phyloP scores from a whole-genome alignment of 2,888 invertebrate species.

The Pemphredon lugubris region DNA sequence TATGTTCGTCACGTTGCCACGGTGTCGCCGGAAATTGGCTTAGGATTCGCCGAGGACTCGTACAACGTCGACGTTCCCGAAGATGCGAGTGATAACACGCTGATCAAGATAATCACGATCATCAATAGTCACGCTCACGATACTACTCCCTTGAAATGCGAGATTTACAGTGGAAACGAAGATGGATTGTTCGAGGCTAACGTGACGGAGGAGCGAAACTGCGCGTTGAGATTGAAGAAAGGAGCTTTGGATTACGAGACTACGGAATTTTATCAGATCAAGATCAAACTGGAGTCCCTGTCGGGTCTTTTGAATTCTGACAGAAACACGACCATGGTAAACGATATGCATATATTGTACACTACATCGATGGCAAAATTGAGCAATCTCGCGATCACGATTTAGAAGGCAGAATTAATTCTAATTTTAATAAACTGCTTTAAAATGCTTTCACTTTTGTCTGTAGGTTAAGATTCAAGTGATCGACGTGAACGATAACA shows the following conservation, averaged over 20 bases:
- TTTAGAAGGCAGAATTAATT: too few species aligned
- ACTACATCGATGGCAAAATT: background rate
- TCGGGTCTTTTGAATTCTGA: conserved; percentile 91
- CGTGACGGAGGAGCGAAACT: conserved; percentile 90
- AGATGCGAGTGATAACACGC: conserved; percentile 86
- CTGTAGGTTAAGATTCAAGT: conserved; percentile 89
- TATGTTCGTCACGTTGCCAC: conserved; percentile 91
- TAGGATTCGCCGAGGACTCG: conserved; percentile 93
- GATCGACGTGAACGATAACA: conserved; percentile 94
- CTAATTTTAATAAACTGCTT: too few species aligned
- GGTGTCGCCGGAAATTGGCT: conserved; percentile 87
- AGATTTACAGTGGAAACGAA: conserved; percentile 89
- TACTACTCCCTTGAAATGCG: conserved; percentile 89
- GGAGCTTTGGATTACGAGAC: conserved; percentile 91
- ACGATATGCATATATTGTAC: background rate
- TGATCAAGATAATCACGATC: conserved; percentile 88
- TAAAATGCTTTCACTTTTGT: conserved; percentile 13
- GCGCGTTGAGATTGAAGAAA: conserved; percentile 88
- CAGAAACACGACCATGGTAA: conserved; percentile 85
- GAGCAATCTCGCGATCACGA: too few species aligned
- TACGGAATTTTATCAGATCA: conserved; percentile 87
- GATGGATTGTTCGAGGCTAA: conserved; percentile 88
- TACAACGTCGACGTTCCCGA: conserved; percentile 93
- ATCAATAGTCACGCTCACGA: conserved; percentile 87
- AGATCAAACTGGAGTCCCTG: conserved; percentile 90